phyloP scores from a whole-genome alignment of 2,888 invertebrate genomes.

The Mesochorus sp. region DNA sequence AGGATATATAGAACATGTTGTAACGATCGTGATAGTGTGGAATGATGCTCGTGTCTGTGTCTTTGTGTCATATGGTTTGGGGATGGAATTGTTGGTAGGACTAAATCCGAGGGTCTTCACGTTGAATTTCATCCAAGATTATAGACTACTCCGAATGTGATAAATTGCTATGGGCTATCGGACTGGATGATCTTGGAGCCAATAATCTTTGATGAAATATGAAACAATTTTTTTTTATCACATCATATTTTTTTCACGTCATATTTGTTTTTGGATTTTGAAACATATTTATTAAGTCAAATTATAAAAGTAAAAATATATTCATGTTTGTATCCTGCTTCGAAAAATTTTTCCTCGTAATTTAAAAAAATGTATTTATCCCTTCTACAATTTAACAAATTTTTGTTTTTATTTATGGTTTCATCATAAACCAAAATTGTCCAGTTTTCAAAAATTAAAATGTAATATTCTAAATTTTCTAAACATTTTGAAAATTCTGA shows the following conservation, averaged over 20 bases:
- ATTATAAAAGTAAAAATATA: too few relatives aligned
- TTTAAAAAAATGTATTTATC: too few relatives aligned
- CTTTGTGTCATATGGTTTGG: not conserved
- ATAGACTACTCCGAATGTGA: not conserved
- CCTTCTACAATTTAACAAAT: too few relatives aligned
- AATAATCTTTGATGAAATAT: not conserved
- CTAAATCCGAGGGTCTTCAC: not conserved
- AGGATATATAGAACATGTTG: constrained; percentile 3
- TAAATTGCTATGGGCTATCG: not conserved
- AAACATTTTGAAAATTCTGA: too few relatives aligned
- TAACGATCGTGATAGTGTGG: not conserved
- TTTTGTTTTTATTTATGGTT: too few relatives aligned
- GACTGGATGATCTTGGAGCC: not conserved
- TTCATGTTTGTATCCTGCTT: too few relatives aligned
- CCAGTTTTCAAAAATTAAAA: too few relatives aligned
- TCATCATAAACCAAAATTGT: too few relatives aligned
- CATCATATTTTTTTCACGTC: not conserved
- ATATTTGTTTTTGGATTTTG: too few relatives aligned
- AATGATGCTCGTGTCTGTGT: not conserved
- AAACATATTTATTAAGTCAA: too few relatives aligned
- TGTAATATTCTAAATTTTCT: too few relatives aligned
- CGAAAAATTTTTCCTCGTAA: too few relatives aligned
- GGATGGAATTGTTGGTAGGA: constrained; percentile 25
- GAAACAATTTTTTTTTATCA: not conserved
- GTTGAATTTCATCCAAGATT: not conserved